Evolutionary conservation across 2,797 vertebrate genomes (phyloP).

Genomic region (Carcharodon carcharias): DNA sequence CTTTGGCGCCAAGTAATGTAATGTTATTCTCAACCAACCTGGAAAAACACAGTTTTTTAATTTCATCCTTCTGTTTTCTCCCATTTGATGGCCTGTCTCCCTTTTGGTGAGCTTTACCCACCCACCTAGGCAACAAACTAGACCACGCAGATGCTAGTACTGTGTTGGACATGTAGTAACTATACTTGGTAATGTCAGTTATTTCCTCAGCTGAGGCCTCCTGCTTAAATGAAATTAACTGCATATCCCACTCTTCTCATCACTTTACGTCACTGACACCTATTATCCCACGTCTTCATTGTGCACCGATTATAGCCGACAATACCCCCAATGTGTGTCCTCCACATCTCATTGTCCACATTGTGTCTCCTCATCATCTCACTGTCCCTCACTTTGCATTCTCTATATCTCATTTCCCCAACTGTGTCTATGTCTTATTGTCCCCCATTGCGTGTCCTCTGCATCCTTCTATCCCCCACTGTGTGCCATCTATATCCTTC

Average conservation of each 20-base stretch:
- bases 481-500: neutral
- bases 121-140: neutral
- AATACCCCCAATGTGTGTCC: neutral
- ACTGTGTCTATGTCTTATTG: neutral
- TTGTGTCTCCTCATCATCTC: neutral
- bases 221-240: neutral
- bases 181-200: neutral
- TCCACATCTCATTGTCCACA: neutral
- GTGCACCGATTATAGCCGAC: neutral
- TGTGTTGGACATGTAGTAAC: neutral
- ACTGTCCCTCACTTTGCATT: too few relatives aligned
- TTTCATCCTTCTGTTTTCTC: neutral
- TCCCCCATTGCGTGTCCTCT: neutral
- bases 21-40: conserved; percentile 19
- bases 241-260: neutral
- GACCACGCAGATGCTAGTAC: neutral
- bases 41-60: neutral
- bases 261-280: neutral
- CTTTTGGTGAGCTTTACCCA: neutral
- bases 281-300: neutral
- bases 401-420: neutral
- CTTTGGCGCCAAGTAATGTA: neutral
- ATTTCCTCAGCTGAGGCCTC: neutral
- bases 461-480: neutral
- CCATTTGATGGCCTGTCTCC: neutral